Conservation (phyloP, 2,113 vertebrate species). For the Cololabis saira region DNA sequence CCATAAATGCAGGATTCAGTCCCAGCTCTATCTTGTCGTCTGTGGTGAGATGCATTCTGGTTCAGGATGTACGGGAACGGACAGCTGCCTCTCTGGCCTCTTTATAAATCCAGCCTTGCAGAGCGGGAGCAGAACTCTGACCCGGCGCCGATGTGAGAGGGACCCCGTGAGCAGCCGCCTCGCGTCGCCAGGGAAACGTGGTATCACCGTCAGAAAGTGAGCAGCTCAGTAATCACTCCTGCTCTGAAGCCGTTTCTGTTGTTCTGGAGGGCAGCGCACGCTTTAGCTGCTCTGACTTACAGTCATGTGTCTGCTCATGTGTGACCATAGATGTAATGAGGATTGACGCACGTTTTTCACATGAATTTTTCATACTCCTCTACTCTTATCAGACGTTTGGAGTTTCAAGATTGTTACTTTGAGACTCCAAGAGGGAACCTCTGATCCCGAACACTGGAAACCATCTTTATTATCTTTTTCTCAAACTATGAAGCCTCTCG, state of each 20-base stretch:
- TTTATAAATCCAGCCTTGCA: background rate
- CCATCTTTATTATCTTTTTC: background rate
- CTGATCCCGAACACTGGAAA: background rate
- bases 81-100: background rate
- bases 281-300: conserved; percentile 36
- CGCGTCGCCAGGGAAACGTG: conserved; percentile 42
- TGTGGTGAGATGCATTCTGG: conserved; percentile 64
- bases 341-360: conserved; percentile 50
- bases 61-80: background rate
- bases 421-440: no score
- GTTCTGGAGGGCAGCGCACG: conserved; percentile 5
- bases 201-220: conserved; percentile 20
- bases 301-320: conserved; percentile 72
- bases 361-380: conserved; percentile 29
- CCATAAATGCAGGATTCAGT: conserved; percentile 59
- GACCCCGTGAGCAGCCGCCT: conserved; percentile 4
- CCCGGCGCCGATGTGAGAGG: background rate
- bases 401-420: background rate
- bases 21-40: conserved; percentile 66
- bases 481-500: background rate
- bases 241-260: no score
- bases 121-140: conserved; percentile 1
- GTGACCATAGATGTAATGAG: conserved; percentile 45
- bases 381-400: background rate
- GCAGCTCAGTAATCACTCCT: conserved; percentile 37